Percentiles rank a stretch among this genome's conserved stretches.
Conservation (phyloP, 2,113 vertebrate species). For the Cervus canadensis region DNA sequence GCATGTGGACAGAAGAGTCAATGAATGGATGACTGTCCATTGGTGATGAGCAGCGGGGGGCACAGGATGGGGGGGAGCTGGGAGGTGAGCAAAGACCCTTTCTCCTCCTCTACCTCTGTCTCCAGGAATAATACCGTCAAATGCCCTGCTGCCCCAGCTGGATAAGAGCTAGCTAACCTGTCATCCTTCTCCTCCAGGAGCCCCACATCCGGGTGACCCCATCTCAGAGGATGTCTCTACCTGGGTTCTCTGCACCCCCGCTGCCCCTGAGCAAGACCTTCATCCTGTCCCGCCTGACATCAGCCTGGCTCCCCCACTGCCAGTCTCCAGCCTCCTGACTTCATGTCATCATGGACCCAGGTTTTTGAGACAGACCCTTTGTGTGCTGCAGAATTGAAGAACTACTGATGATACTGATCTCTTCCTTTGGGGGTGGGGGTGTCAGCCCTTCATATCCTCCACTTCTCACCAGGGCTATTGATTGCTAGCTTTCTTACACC, state of each 20-base stretch:
- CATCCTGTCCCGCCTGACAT: background rate
- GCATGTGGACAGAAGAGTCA: too few species aligned
- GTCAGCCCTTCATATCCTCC: background rate
- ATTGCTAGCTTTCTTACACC: background rate
- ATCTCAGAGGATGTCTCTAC: background rate
- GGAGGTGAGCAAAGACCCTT: background rate
- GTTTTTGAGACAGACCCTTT: background rate
- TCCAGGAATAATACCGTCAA: background rate
- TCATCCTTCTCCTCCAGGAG: too few species aligned
- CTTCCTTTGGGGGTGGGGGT: background rate
- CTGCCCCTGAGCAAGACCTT: background rate
- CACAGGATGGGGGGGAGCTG: background rate
- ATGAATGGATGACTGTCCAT: too few species aligned
- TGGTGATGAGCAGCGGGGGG: background rate
- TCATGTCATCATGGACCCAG: background rate
- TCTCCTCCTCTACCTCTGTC: background rate
- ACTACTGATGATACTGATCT: accelerated
- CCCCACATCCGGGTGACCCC: background rate
- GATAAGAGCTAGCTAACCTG: background rate
- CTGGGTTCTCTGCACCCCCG: background rate
- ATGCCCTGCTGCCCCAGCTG: too few species aligned
- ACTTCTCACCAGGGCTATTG: background rate
- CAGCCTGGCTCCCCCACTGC: background rate
- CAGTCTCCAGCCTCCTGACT: background rate
- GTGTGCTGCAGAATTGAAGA: background rate